phyloP scores from a whole-genome alignment of 2,797 vertebrate genomes.

The Eurystomus glaucurus region DNA sequence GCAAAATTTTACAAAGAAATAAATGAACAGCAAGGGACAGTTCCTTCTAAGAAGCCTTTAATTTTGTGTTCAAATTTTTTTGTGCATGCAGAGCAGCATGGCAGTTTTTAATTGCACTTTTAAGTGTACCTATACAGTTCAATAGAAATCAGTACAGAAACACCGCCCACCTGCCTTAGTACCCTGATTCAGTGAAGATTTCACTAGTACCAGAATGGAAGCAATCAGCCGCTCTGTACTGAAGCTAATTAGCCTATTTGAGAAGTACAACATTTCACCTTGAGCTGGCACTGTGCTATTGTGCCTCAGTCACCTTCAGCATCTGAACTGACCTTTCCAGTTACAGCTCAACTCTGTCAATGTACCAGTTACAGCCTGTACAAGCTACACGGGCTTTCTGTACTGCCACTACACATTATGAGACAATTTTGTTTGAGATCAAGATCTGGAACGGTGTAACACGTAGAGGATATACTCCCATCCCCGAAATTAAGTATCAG shows the following conservation, averaged over 20 bases:
- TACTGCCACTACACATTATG: fast-evolving
- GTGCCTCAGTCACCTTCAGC: not conserved
- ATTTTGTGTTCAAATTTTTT: not conserved
- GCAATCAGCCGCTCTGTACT: not conserved
- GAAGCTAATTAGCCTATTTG: not conserved
- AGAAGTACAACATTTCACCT: not conserved
- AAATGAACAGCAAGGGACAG: not conserved
- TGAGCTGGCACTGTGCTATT: not conserved
- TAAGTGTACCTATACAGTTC: not conserved
- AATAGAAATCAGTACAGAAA: not conserved
- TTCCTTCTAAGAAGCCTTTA: not conserved
- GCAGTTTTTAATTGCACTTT: not conserved
- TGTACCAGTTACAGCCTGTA: not conserved
- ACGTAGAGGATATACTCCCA: not conserved
- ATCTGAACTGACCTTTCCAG: not conserved
- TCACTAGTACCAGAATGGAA: not conserved
- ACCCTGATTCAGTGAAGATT: not conserved
- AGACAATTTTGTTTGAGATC: not conserved
- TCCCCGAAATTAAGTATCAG: not conserved
- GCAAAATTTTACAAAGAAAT: not conserved
- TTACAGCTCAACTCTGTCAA: not conserved
- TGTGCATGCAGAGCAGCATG: not conserved
- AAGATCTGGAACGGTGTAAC: not conserved
- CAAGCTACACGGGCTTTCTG: not conserved
- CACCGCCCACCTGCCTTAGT: fast-evolving